A percentile compares a stretch with the other conserved stretches of the same genome.
phyloP scores from a whole-genome alignment of 2,113 vertebrate species.

The Brevimyrus niger region DNA sequence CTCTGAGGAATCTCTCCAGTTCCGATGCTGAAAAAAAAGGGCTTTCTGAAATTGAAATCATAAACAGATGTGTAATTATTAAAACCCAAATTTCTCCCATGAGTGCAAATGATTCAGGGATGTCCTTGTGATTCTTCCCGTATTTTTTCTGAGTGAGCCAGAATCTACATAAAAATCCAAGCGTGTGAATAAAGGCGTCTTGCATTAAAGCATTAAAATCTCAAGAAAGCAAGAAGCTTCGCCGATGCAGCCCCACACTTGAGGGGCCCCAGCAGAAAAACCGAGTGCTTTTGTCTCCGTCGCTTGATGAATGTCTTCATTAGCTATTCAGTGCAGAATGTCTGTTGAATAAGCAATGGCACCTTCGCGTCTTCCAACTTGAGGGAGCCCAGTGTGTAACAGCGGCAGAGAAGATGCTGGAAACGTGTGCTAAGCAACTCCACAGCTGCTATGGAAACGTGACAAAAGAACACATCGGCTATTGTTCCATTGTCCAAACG shows the following conservation, averaged over 20 bases:
- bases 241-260: neutral
- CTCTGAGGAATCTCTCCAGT: neutral
- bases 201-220: neutral
- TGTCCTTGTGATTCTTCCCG: neutral
- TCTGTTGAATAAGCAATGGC: constrained; percentile 19
- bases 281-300: neutral
- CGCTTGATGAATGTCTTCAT: constrained; percentile 26
- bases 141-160: neutral
- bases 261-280: neutral
- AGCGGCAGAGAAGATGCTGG: neutral
- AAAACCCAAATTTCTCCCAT: neutral
- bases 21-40: neutral
- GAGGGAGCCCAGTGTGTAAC: neutral
- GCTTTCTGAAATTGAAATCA: neutral
- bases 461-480: neutral
- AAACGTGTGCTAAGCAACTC: neutral
- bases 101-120: neutral
- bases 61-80: constrained; percentile 6
- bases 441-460: neutral
- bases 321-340: constrained; percentile 10
- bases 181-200: neutral
- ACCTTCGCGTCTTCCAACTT: neutral
- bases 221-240: neutral
- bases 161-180: neutral
- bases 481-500: neutral